Evolutionary conservation across 92 coral and sea anemone genomes (phyloP).

Genomic region (Pocillopora meandrina): DNA sequence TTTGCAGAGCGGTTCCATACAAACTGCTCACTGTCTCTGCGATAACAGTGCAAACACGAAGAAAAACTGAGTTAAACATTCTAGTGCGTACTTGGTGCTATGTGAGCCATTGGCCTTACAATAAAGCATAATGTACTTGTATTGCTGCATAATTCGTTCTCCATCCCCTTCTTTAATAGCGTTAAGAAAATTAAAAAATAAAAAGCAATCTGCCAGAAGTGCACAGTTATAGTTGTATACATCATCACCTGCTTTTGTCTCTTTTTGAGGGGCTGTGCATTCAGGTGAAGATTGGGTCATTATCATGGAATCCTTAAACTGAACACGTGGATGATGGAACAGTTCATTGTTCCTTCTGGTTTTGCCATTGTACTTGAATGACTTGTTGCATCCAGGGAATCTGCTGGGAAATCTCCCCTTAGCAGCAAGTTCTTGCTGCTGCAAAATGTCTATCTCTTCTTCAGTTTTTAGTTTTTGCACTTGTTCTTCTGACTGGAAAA

Average conservation of each 20-base stretch:
- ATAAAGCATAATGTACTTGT: not conserved
- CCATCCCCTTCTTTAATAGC: constrained; percentile 15
- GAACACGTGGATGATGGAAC: constrained; percentile 40
- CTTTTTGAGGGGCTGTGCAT: not conserved
- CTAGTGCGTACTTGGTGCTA: not conserved
- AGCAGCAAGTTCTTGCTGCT: constrained; percentile 23
- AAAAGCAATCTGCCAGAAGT: constrained; percentile 22
- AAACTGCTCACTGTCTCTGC: not conserved
- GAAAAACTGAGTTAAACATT: not conserved
- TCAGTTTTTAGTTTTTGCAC: constrained; percentile 7
- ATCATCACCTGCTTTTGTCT: constrained; percentile 38
- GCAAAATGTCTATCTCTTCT: constrained; percentile 27
- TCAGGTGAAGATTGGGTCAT: no score
- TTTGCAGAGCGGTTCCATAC: constrained; percentile 65
- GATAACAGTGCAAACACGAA: not conserved
- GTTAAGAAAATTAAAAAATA: constrained; percentile 52
- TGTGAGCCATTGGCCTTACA: not conserved
- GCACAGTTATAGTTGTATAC: constrained; percentile 31
- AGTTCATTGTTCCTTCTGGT: constrained; percentile 51
- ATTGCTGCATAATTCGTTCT: not conserved
- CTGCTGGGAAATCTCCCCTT: constrained; percentile 34
- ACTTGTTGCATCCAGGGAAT: constrained; percentile 25
- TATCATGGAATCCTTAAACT: not conserved
- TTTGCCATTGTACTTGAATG: constrained; percentile 41
- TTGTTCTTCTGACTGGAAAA: constrained; percentile 8